Base-by-base conservation (phyloP, 2,888 invertebrate genomes). In the Acrobasis suavella region DNA sequence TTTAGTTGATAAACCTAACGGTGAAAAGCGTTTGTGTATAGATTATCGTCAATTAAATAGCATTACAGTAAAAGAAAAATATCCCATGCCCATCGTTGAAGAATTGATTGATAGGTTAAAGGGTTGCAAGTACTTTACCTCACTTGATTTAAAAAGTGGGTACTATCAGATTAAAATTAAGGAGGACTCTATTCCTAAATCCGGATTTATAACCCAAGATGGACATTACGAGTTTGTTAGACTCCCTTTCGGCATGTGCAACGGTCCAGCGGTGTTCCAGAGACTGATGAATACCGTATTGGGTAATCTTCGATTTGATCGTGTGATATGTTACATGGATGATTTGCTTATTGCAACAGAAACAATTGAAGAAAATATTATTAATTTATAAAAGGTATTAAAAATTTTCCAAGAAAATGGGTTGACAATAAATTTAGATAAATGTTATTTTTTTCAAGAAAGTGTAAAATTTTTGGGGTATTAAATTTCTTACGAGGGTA, bases 81-180 rank as follows among this genome's bases (percentile, higher is more conserved):
- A 76, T 59, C 82, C 81, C 0, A 65, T 83, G 60, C 79, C 84
- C 1, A 68, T 74, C 22, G 77, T 86, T 6, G 77, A 81, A 16
- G 84, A n/a, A n/a, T n/a, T n/a, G 1, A 56, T 68, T 9, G 74
- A 77, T 37, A 62, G 66, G n/a, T 51, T 84, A 15, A 58, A 69
- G 3, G 75, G 73, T 3, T 60, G 64, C 46, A 58, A 56, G 10
- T 37, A 65, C 58, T 3, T 49, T 38, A 61, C 64, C 10, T 46
- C 38, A 0, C 14, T 63, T 0, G 63, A 63, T 55, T 56, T 63
- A 42, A 63, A 63, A 60, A 60, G 63, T 50, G 60, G 63, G 1
- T 64, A 60, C 32, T 55, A 64, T 42, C 64, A 64, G 15, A 56
- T 56, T 2, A n/a, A 58, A 61, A 64, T 82, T 0, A 67, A 71